Percentiles rank a stretch among this genome's conserved stretches.
Evolutionary conservation across 2,888 invertebrate genomes (phyloP).

Genomic region (Carterocephalus palaemon): DNA sequence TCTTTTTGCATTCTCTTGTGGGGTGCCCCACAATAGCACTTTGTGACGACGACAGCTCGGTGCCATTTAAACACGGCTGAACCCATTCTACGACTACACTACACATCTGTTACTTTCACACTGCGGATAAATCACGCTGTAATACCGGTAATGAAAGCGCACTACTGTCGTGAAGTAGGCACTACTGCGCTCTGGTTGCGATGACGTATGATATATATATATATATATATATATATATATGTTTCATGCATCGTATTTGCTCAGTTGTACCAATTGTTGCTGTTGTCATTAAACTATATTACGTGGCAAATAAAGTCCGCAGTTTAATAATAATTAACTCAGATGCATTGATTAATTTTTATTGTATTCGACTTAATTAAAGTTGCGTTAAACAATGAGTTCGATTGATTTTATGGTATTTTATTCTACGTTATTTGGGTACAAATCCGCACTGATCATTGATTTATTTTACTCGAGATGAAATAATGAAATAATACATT

Average conservation of each 20-base stretch:
- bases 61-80: conserved; percentile 54
- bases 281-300: conserved; percentile 13
- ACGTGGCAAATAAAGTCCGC: too few species aligned
- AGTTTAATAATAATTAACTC: too few species aligned
- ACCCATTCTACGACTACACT: conserved; percentile 51
- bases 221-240: background rate
- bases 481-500: too few species aligned
- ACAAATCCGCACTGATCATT: too few species aligned
- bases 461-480: too few species aligned
- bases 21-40: conserved; percentile 64
- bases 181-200: conserved; percentile 8
- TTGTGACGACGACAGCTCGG: conserved; percentile 60
- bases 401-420: too few species aligned
- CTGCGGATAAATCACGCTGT: conserved; percentile 47
- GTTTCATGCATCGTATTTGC: background rate
- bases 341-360: too few species aligned
- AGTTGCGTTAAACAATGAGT: too few species aligned
- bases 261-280: too few species aligned
- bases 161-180: conserved; percentile 7
- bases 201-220: conserved; percentile 3
- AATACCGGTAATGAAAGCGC: conserved; percentile 36
- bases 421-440: too few species aligned
- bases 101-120: conserved; percentile 66
- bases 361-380: too few species aligned
- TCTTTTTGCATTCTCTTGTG: conserved; percentile 56